Evolutionary conservation across 2,888 invertebrate genomes (phyloP).

Genomic region (Xestoiulus laeticollis): DNA sequence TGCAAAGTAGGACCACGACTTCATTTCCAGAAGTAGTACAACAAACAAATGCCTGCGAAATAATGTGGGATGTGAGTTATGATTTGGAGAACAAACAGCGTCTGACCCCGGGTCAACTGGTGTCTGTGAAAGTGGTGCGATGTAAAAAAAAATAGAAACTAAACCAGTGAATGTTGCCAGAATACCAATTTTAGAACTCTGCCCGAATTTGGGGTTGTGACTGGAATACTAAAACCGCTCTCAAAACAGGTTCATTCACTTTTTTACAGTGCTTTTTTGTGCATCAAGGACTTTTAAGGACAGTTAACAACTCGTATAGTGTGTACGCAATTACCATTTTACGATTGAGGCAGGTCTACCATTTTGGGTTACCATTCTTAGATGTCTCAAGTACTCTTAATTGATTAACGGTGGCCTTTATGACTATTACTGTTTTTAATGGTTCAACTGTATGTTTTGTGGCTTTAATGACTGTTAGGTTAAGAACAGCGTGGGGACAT

Average conservation of each 20-base stretch:
- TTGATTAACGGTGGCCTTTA: background rate
- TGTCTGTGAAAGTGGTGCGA: background rate
- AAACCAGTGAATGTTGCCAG: background rate
- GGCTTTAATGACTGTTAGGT: no score
- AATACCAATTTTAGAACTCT: background rate
- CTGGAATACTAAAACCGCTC: background rate
- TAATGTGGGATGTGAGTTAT: background rate
- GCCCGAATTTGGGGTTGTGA: background rate
- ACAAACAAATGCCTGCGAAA: background rate
- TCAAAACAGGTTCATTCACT: conserved; percentile 12
- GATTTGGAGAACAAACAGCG: background rate
- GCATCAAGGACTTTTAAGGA: conserved; percentile 31
- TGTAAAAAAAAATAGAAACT: background rate
- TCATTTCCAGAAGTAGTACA: background rate
- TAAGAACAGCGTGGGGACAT: no score
- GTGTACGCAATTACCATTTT: background rate
- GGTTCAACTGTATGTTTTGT: no score
- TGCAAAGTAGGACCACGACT: background rate
- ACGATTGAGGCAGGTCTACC: background rate
- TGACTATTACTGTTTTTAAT: no score
- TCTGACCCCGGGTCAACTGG: conserved; percentile 13
- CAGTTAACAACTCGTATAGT: background rate
- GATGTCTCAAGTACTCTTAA: background rate
- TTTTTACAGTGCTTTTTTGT: background rate
- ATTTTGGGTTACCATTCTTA: no score